Evolutionary conservation across 2,888 invertebrate genomes (phyloP).

Genomic region (Oithona nana): DNA sequence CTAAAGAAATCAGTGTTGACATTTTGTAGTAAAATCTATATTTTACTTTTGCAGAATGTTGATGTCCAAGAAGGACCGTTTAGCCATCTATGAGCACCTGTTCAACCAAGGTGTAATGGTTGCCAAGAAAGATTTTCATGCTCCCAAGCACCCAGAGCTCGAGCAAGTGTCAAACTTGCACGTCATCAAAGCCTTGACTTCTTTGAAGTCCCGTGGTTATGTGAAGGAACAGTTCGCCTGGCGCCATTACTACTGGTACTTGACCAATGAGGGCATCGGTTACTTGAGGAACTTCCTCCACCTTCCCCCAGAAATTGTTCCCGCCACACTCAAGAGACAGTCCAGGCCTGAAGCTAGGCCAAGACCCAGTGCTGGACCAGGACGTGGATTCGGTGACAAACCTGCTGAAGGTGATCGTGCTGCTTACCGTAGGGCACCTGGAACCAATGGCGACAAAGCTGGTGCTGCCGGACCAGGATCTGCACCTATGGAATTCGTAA

Average conservation of each 20-base stretch:
- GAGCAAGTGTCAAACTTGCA: constrained; percentile 84
- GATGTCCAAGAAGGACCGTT: constrained; percentile 98
- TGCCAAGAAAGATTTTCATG: constrained; percentile 94
- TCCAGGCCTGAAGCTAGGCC: constrained; percentile 65
- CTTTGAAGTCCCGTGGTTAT: constrained; percentile 82
- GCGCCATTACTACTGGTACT: constrained; percentile 98
- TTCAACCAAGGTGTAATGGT: constrained; percentile 99
- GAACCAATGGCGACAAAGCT: constrained; percentile 59
- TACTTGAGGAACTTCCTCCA: constrained; percentile 86
- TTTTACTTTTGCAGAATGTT: constrained; percentile 45
- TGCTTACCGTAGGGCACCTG: constrained; percentile 52
- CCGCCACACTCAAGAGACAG: constrained; percentile 79
- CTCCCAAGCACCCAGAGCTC: constrained; percentile 90
- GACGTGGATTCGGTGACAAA: constrained; percentile 46
- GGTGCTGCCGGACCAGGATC: constrained; percentile 91
- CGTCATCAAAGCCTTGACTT: constrained; percentile 29
- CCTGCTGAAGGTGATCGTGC: constrained; percentile 52
- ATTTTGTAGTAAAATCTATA: no score
- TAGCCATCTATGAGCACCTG: constrained; percentile 88
- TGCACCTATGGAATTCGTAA: constrained; percentile 63
- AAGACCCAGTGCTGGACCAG: constrained; percentile 34
- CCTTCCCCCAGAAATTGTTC: constrained; percentile 95
- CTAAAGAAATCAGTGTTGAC: no score
- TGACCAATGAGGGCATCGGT: constrained; percentile 95
- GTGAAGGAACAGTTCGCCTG: constrained; percentile 99